phyloP scores from a whole-genome alignment of 2,113 vertebrate species.

The Diglossa brunneiventris region DNA sequence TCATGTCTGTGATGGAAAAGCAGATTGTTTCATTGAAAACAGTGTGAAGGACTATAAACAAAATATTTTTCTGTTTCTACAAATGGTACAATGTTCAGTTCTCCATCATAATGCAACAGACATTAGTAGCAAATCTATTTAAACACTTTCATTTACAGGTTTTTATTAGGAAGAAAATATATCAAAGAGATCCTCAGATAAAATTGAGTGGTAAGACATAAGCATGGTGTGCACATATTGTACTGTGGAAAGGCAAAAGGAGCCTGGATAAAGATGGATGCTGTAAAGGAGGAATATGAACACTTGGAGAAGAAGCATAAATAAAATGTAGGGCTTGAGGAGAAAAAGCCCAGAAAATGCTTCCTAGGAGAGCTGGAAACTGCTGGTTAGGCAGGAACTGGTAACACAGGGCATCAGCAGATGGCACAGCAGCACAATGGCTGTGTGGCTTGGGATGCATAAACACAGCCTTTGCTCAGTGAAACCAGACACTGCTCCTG shows the following conservation, averaged over 20 bases:
- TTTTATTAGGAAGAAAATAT: neutral
- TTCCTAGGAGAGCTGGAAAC: neutral
- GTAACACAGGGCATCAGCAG: neutral
- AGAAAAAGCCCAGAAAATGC: neutral
- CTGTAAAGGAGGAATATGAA: neutral
- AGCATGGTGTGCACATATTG: neutral
- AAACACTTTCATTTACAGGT: neutral
- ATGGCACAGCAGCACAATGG: accelerated
- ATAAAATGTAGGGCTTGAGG: neutral
- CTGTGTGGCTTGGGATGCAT: neutral
- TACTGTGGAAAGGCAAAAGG: neutral
- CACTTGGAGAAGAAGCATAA: neutral
- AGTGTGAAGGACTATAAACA: neutral
- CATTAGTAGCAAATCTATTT: neutral
- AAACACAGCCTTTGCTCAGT: neutral
- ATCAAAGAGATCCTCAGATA: neutral
- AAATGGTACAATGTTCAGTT: neutral
- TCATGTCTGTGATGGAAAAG: neutral
- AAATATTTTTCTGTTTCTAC: neutral
- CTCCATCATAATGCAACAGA: neutral
- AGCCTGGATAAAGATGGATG: neutral
- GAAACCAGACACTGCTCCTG: neutral
- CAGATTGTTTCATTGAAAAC: neutral
- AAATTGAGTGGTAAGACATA: neutral
- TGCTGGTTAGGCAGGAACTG: neutral